These are phyloP conservation scores for Bombus breviceps DNA, from an alignment of 1,140 invertebrate species.

Conservation along the genomic window DNA sequence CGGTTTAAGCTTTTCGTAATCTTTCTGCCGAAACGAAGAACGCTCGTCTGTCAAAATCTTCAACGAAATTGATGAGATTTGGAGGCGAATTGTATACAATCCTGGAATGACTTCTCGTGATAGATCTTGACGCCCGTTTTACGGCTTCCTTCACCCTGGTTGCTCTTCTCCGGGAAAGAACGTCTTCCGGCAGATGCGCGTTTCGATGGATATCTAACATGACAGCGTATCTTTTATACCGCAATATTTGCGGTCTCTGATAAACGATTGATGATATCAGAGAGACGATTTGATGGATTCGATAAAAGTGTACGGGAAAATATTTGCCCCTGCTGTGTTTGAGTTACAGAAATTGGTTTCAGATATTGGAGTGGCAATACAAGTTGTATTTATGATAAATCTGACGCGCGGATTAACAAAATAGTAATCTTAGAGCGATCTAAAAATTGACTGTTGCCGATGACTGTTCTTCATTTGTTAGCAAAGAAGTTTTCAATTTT, in stretches of 20 bases:
- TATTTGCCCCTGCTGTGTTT: background rate
- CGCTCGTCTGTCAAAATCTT: constrained; percentile 31
- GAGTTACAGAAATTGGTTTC: background rate
- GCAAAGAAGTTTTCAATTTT: too few species aligned
- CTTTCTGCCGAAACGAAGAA: background rate
- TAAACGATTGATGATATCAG: background rate
- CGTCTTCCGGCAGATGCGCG: background rate
- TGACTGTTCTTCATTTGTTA: background rate
- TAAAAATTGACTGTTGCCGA: background rate
- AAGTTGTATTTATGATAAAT: background rate
- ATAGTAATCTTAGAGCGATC: background rate
- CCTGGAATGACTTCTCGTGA: constrained; percentile 34
- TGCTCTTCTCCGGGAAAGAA: background rate
- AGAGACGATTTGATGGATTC: background rate
- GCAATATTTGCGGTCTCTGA: constrained; percentile 6
- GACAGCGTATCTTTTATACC: constrained; percentile 19
- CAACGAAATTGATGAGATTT: constrained; percentile 38
- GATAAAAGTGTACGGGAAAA: background rate
- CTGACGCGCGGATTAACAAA: background rate
- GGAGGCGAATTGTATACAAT: constrained; percentile 21
- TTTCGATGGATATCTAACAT: background rate
- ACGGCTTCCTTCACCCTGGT: background rate
- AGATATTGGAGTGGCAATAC: background rate
- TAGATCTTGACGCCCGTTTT: constrained; percentile 31
- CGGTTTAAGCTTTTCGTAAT: constrained; percentile 52